phyloP scores from a whole-genome alignment of 2,888 invertebrate genomes.

The Andrena trimmerana region DNA sequence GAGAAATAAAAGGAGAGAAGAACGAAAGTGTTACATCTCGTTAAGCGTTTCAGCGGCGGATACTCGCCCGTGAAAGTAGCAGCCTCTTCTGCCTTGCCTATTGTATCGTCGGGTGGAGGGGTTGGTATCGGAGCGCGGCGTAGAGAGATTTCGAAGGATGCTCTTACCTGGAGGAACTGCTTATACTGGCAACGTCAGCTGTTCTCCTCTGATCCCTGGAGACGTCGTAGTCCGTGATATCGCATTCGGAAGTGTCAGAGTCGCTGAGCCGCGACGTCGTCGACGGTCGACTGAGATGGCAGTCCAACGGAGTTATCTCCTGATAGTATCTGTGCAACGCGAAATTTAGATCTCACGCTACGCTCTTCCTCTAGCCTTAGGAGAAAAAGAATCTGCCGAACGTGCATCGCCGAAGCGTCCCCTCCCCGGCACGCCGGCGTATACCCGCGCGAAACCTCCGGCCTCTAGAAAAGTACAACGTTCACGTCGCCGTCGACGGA shows the following conservation, averaged over 20 bases:
- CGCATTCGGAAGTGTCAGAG: slow-evolving; percentile 94
- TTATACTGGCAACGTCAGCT: slow-evolving; percentile 94
- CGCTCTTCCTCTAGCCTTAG: slow-evolving; percentile 57
- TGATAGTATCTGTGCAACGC: slow-evolving; percentile 78
- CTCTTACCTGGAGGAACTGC: slow-evolving; percentile 93
- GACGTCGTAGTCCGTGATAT: slow-evolving; percentile 84
- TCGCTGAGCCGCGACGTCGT: slow-evolving; percentile 94
- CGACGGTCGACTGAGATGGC: slow-evolving; percentile 95
- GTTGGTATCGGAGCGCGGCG: slow-evolving; percentile 37
- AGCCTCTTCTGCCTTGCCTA: slow-evolving; percentile 27
- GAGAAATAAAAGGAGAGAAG: slow-evolving; percentile 22
- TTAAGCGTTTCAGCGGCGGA: slow-evolving; percentile 22
- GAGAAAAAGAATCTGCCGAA: slow-evolving; percentile 60
- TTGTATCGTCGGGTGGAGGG: slow-evolving; percentile 14
- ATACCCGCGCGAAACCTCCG: too few species aligned
- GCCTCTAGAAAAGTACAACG: too few species aligned
- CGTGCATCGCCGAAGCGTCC: slow-evolving; percentile 10
- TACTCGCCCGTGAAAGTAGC: slow-evolving; percentile 45
- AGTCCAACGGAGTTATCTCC: slow-evolving; percentile 92
- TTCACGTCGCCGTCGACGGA: slow-evolving; percentile 51
- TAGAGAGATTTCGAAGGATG: slow-evolving; percentile 58
- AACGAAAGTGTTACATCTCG: slow-evolving; percentile 15
- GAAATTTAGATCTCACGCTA: slow-evolving; percentile 64
- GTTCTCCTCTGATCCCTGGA: slow-evolving; percentile 87
- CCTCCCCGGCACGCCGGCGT: too few species aligned